These are phyloP conservation scores for Gorsachius magnificus DNA, from an alignment of 2,797 vertebrate species.

Conservation along the genomic window DNA sequence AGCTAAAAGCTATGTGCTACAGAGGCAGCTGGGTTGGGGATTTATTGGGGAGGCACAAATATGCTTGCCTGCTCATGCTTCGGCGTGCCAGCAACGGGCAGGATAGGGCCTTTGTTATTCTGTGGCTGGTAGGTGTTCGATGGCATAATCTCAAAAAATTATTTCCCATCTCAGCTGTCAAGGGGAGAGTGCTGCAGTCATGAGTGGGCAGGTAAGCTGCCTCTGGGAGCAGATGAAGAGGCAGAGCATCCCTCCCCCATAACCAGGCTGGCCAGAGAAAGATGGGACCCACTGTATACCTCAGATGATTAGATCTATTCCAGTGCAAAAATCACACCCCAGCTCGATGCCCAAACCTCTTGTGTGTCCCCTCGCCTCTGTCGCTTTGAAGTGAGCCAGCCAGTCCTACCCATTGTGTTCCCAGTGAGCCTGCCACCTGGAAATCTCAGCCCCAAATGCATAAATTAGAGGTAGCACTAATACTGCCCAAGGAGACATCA, in stretches of 20 bases:
- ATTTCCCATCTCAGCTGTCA: neutral
- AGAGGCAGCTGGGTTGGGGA: neutral
- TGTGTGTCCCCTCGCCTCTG: accelerated
- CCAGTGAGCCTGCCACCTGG: neutral
- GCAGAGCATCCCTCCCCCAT: neutral
- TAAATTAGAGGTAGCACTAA: neutral
- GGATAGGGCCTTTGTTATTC: neutral
- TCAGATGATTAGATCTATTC: neutral
- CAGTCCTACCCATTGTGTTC: neutral
- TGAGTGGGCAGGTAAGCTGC: neutral
- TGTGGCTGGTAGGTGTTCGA: neutral
- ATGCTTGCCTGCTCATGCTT: neutral
- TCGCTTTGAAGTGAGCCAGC: neutral
- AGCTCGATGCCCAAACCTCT: neutral
- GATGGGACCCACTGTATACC: neutral
- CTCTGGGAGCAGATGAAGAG: neutral
- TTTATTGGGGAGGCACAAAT: neutral
- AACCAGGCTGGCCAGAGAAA: neutral
- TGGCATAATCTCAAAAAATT: neutral
- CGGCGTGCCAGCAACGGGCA: neutral
- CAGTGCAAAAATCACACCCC: neutral
- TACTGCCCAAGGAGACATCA: neutral
- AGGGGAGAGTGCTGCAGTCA: neutral
- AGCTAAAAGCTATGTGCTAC: neutral
- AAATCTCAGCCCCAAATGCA: neutral